Evolutionary conservation across 2,113 vertebrate species (phyloP), one percentile per base, ranked within the genome.

Genomic region (Grantiella picta): DNA sequence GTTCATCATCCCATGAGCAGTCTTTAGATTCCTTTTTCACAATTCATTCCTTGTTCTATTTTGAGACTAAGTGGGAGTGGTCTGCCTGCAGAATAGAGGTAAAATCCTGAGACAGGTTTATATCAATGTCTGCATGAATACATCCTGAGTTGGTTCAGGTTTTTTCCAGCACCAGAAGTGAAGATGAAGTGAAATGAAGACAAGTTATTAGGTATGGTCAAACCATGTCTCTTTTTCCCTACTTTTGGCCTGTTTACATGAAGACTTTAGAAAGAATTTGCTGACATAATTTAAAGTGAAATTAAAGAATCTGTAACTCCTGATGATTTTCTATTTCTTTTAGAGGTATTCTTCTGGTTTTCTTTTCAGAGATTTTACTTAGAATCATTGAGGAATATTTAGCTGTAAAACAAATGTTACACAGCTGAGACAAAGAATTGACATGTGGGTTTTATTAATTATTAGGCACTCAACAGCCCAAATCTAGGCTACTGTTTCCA

Each of bases 131-230:
- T 86, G 17, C 8, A 36, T 18, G 1, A 71, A 53, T 22, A 72
- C 1, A 52, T 28, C 23, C 18, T 56, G 27, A 76, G 2, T 2
- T 59, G 2, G 17, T 52, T 54, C 7, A 42, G 22, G 0, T 0
- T 70, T 31, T 61, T 45, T 72, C 29, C 11, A 54, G 21, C 22
- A 33, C 8, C 44, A 44, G 13, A 76, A 76, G 4, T 52, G 44
- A 76, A 31, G 36, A 15, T 45, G 35, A 63, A 59, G 6, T 27
- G 8, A 68, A 79, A 69, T 53, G 9, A 47, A 65, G 16, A 6
- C 2, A 73, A 36, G 29, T 50, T 31, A 20, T 45, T 76, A 59
- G 4, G 7, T 38, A 38, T 64, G 12, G 7, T 80, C 59, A 83
- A 35, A 68, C 3, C 10, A 29, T 27, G 4, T 35, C 5, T 86